Evolutionary conservation across 2,888 invertebrate genomes (phyloP), one percentile per base, ranked within the genome.

Genomic region (Tribolium freemani): DNA sequence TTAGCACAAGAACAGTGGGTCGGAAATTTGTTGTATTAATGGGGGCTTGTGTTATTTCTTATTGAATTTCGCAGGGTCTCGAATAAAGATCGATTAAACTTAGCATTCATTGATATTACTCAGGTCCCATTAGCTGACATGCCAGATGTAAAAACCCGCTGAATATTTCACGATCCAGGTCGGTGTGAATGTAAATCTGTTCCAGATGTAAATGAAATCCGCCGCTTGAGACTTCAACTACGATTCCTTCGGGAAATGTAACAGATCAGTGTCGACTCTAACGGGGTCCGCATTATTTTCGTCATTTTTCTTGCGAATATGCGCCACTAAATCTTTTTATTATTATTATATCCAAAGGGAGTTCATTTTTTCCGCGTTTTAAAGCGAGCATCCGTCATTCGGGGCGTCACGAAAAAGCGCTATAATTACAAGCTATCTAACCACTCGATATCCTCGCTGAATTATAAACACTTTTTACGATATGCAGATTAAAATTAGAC

Each of bases 131-230:
- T 84, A 84, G 82, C 80, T 79, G 80, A 83, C 80, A 82, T 79
- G 82, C 79, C 81, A 80, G 79, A 82, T 80, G 82, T 81, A 83
- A 83, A 84, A 84, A 84, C 82, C 80, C 82, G 79, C 81, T 83
- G 83, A 83, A 84, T 84, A 84, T 84, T 84, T 84, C 82, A 84
- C 79, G 81, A 82, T 81, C 79, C 80, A 76, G 78, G 81, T 79
- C 81, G 83, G 83, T 80, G 83, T 81, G 83, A 83, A 84, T 84
- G 83, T 83, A 84, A 85, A 85, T 84, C 83, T 84, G 83, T 84
- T 84, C 83, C 80, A 81, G 82, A 84, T 85, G 84, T 85, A 84
- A 84, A 84, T 85, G 84, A 84, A 85, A 84, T 84, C 83, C 82
- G 81, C 79, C 83, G 81, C 83, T 78, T 76, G 84, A 82, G 82